Percentiles rank a stretch among this genome's conserved stretches.
These are phyloP conservation scores for Notarius quadriscutis DNA, from an alignment of 2,113 vertebrate species.

Conservation along the genomic window DNA sequence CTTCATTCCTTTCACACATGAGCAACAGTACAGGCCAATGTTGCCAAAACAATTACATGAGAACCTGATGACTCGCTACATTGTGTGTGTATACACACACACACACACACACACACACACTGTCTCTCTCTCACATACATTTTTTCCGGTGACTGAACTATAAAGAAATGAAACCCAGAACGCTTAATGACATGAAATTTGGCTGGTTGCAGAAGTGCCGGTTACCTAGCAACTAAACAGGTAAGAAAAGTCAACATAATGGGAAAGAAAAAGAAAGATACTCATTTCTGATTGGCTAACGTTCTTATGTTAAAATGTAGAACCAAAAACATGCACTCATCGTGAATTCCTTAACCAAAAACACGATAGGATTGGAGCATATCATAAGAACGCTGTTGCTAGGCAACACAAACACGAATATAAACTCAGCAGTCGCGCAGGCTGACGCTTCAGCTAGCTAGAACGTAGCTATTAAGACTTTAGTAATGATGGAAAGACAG, in stretches of 20 bases:
- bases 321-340: background rate
- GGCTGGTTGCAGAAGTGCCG: conserved; percentile 48
- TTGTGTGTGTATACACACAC: background rate
- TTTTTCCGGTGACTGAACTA: conserved; percentile 58
- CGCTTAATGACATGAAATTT: conserved; percentile 57
- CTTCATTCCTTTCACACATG: conserved; percentile 47
- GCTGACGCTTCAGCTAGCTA: background rate
- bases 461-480: background rate
- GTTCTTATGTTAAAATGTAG: background rate
- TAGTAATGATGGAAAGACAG: background rate
- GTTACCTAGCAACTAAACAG: conserved; percentile 59
- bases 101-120: conserved; percentile 7
- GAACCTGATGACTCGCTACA: conserved; percentile 41
- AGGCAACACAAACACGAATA: background rate
- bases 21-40: conserved; percentile 35
- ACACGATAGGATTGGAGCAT: background rate
- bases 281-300: background rate
- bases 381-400: background rate
- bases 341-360: background rate
- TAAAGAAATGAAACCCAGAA: conserved; percentile 48
- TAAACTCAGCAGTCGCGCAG: background rate
- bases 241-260: conserved; percentile 22
- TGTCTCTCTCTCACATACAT: background rate
- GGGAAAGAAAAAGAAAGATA: conserved; percentile 37
- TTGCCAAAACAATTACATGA: conserved; percentile 46